phyloP scores from a whole-genome alignment of 2,888 invertebrate genomes.

The Fissipunctia ypsillon region DNA sequence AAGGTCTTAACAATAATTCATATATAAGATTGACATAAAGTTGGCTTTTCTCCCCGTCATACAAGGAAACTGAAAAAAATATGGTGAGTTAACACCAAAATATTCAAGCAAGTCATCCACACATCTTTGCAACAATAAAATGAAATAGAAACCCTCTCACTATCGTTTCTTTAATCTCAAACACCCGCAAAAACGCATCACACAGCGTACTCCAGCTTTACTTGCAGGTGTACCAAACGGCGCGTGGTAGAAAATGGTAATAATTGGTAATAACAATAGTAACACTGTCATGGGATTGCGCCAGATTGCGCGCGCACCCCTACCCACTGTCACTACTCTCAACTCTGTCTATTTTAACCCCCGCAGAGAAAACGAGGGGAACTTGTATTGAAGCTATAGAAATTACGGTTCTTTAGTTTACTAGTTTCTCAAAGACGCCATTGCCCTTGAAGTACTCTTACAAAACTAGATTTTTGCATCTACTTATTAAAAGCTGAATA shows the following conservation, averaged over 20 bases:
- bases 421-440: slow-evolving; percentile 8
- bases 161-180: slow-evolving; percentile 25
- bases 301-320: slow-evolving; percentile 56
- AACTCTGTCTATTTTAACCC: slow-evolving; percentile 11
- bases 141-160: slow-evolving; percentile 39
- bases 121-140: slow-evolving; percentile 15
- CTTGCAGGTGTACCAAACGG: slow-evolving; percentile 54
- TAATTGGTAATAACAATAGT: slow-evolving; percentile 53
- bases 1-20: too few relatives aligned
- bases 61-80: too few relatives aligned
- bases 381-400: slow-evolving; percentile 25
- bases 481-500: neutral
- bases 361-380: slow-evolving; percentile 46
- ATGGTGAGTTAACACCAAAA: too few relatives aligned
- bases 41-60: too few relatives aligned
- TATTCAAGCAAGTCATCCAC: too few relatives aligned
- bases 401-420: slow-evolving; percentile 55
- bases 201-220: slow-evolving; percentile 54
- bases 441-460: slow-evolving; percentile 16
- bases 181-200: slow-evolving; percentile 25
- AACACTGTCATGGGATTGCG: slow-evolving; percentile 49
- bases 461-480: slow-evolving; percentile 24
- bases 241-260: slow-evolving; percentile 63
- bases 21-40: too few relatives aligned
- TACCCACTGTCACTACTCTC: too few relatives aligned